Base-by-base conservation (phyloP, 2,797 vertebrate species). In the Pelodytes ibericus region DNA sequence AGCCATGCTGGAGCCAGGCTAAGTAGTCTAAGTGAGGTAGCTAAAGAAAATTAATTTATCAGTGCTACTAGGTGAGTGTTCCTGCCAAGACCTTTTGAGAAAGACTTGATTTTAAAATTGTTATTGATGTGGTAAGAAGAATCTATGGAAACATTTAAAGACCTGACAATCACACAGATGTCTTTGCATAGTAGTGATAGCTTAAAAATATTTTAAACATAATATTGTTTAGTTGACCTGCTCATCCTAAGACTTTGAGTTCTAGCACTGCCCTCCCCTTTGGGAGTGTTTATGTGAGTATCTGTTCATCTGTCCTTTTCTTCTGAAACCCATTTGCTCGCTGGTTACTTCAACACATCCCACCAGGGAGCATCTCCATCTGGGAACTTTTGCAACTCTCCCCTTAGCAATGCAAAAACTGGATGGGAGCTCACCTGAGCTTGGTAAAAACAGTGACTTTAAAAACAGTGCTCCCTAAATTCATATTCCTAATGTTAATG, bases 1-100 rank as follows among this genome's bases (percentile, higher is more conserved):
- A 87, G 87, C 89, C 89, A 10, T 85, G 3, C 77, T 81, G 89
- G 91, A 91, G 91, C 91, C 91, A 91, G 87, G 74, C 87, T 82
- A 84, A 84, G 89, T 85, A 81, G 83, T 80, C 81, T 83, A 82
- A 84, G 88, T 39, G 83, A 87, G 86, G 89, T 86, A 83, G 79
- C 83, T 80, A 85, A 87, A 81, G 86, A 85, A 89, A 91, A 88
- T 88, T 84, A 89, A 88, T 84, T 87, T 88, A 90, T 87, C 90
- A 83, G 70, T 84, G 85, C 84, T 87, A 70, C 84, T 82, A 62
- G 87, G 84, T 66, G 80, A 88, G 84, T 80, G 72, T 13, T 22
- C 82, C 81, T 87, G 83, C 85, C 81, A 82, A 75, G 71, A 79
- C 58, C 26, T 86, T 86, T 79, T 77, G 83, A 22, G 36, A 86